Percentiles rank a stretch among this genome's conserved stretches.
phyloP scores from a whole-genome alignment of 37 sponge, comb jelly and placozoan genomes.

The Crambe crambe region DNA sequence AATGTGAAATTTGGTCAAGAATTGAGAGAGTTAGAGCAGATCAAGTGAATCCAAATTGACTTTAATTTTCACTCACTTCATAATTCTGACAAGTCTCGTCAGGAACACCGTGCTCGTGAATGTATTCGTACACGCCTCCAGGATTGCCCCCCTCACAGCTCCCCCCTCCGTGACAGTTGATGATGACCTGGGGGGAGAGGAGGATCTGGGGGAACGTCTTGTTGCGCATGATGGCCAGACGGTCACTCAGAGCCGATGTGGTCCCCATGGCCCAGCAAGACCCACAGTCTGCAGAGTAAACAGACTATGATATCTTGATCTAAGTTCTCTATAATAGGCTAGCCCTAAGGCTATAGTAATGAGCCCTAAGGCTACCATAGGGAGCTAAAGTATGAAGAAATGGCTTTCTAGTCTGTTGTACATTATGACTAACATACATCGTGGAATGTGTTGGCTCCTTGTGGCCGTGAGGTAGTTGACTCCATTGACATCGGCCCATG shows the following conservation, averaged over 20 bases:
- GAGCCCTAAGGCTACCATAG: too few relatives aligned
- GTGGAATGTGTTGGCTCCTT: constrained; percentile 82
- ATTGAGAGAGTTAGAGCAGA: too few relatives aligned
- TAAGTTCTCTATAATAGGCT: background rate
- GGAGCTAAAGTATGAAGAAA: too few relatives aligned
- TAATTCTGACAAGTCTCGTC: constrained; percentile 90
- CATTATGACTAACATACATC: too few relatives aligned
- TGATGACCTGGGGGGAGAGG: constrained; percentile 75
- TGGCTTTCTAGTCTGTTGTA: too few relatives aligned
- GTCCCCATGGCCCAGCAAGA: constrained; percentile 85
- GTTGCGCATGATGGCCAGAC: constrained; percentile 71
- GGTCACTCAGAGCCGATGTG: constrained; percentile 79
- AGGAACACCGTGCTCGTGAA: constrained; percentile 69
- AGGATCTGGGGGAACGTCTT: constrained; percentile 56
- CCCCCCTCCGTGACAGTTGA: constrained; percentile 82
- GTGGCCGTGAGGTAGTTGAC: constrained; percentile 79
- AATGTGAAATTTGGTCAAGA: too few relatives aligned
- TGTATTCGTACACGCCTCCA: constrained; percentile 80
- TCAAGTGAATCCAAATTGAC: too few relatives aligned
- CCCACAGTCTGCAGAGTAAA: constrained; percentile 68
- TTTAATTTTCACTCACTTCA: constrained; percentile 41
- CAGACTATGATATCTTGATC: background rate
- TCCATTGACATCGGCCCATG: constrained; percentile 68
- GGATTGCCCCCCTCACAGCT: constrained; percentile 79
- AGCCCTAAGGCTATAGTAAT: too few relatives aligned